These are phyloP conservation scores for Cydia splendana DNA, from an alignment of 1,140 invertebrate genomes.

Conservation along the genomic window DNA sequence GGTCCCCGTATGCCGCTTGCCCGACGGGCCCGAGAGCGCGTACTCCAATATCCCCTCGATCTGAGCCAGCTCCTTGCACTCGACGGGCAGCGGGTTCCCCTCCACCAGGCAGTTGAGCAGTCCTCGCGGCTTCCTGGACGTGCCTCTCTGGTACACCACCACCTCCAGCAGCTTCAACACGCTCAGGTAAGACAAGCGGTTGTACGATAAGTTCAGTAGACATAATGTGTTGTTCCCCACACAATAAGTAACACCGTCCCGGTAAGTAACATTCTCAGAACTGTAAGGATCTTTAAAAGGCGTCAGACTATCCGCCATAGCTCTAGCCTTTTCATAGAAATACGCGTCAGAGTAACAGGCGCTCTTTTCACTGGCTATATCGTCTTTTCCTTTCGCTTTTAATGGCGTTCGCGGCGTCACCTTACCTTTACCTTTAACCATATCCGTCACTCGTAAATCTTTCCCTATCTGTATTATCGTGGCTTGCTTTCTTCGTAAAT, in stretches of 20 bases:
- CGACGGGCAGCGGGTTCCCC: slow-evolving; percentile 57
- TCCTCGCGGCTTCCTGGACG: slow-evolving; percentile 51
- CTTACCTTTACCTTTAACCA: slow-evolving; percentile 43
- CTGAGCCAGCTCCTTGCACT: slow-evolving; percentile 48
- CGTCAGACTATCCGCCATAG: slow-evolving; percentile 46
- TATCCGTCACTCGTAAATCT: slow-evolving; percentile 42
- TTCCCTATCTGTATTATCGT: slow-evolving; percentile 38
- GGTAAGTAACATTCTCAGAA: slow-evolving; percentile 40
- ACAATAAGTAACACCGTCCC: slow-evolving; percentile 47
- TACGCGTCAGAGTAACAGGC: slow-evolving; percentile 41
- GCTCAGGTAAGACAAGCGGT: slow-evolving; percentile 52
- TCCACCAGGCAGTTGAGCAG: slow-evolving; percentile 58
- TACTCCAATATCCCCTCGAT: slow-evolving; percentile 51
- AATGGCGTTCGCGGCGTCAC: slow-evolving; percentile 33
- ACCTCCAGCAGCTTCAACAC: slow-evolving; percentile 52
- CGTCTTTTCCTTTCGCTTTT: slow-evolving; percentile 41
- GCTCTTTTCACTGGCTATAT: slow-evolving; percentile 33
- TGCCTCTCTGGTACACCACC: slow-evolving; percentile 47
- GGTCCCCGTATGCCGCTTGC: background rate
- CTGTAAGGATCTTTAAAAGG: slow-evolving; percentile 56
- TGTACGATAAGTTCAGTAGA: slow-evolving; percentile 62
- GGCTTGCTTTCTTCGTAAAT: slow-evolving; percentile 34
- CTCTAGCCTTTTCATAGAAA: slow-evolving; percentile 50
- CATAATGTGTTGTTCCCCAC: slow-evolving; percentile 55
- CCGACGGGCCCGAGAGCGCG: background rate